A percentile compares a stretch with the other conserved stretches of the same genome.
Conservation (phyloP, 2,113 vertebrate genomes). For the Philantomba maxwellii region DNA sequence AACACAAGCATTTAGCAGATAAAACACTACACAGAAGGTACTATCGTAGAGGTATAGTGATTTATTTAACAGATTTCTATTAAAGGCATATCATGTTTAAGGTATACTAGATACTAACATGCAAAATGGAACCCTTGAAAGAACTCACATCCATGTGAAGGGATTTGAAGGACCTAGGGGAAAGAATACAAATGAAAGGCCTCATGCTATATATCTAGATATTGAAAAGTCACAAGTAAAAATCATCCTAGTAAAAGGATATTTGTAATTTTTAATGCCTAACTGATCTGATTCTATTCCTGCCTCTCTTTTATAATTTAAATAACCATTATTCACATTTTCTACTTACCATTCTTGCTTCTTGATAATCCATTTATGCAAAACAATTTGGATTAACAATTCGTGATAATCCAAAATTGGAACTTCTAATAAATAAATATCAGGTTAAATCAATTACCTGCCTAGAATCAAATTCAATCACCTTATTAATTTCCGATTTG, state of each 20-base stretch:
- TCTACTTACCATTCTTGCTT: not conserved
- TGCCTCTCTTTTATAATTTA: not conserved
- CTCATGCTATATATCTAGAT: not conserved
- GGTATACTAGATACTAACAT: not conserved
- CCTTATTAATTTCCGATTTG: not conserved
- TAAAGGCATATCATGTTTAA: not conserved
- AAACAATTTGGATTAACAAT: not conserved
- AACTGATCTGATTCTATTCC: not conserved
- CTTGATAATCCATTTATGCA: not conserved
- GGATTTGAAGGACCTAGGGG: not conserved
- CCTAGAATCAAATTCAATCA: not conserved
- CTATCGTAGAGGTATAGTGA: not conserved
- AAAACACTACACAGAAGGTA: not conserved
- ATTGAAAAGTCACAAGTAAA: not conserved
- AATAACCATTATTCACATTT: not conserved
- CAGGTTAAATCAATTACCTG: not conserved
- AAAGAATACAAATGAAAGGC: not conserved
- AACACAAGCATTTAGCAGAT: not conserved
- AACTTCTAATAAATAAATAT: not conserved
- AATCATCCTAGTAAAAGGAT: not conserved
- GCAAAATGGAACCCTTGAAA: not conserved
- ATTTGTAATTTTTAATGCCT: not conserved
- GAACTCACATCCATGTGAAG: not conserved
- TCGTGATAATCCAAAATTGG: not conserved
- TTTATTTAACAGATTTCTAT: not conserved